Base-by-base conservation (phyloP, 2,797 vertebrate species). In the Uromys caudimaculatus region DNA sequence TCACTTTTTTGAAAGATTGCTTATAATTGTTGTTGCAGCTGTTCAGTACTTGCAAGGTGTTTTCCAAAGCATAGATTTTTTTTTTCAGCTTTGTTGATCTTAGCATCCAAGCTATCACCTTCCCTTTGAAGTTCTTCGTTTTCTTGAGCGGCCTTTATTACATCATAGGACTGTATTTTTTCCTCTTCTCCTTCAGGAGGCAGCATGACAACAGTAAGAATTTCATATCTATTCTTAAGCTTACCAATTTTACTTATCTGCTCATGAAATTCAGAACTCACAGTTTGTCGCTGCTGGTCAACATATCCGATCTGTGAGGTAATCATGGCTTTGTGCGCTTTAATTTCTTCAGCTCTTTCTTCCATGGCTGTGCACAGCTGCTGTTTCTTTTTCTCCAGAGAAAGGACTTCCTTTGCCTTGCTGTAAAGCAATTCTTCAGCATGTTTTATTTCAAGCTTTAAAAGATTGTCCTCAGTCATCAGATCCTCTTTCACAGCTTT, bases 11-110 rank as follows among this genome's bases (percentile, higher is more conserved):
- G 97, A 99, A 98, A 71, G 99, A 99, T 89, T 98, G 98, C 90
- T 98, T 98, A 86, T 99, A 99, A 3, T 97, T 98, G 47, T 97
- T 98, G 97, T 99, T 99, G 89, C 99, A 98, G 88, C 95, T 98
- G 90, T 99, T 98, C 75, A 99, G 98, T 35, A 99, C 90, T 4
- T 98, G 98, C 75, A 99, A 93, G 44, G 99, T 99, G 97, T 99
- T 99, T 97, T 99, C 99, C 96, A 99, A 97, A 79, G 99, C 99
- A 86, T 38, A 92, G 41, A 99, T 99, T 98, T 99, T 99, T 97
- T 99, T 98, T 97, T 99, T 44, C 99, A 88, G 98, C 98, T 97
- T 99, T 99, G 91, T 97, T 97, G 97, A 99, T 99, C 97, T 99
- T 98, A 69, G 98, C 98, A 93, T 99, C 99, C 97, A 99, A 98